A percentile compares a stretch with the other conserved stretches of the same genome.
phyloP scores from a whole-genome alignment of 2,888 invertebrate genomes.

The Polyommatus iphigenia region DNA sequence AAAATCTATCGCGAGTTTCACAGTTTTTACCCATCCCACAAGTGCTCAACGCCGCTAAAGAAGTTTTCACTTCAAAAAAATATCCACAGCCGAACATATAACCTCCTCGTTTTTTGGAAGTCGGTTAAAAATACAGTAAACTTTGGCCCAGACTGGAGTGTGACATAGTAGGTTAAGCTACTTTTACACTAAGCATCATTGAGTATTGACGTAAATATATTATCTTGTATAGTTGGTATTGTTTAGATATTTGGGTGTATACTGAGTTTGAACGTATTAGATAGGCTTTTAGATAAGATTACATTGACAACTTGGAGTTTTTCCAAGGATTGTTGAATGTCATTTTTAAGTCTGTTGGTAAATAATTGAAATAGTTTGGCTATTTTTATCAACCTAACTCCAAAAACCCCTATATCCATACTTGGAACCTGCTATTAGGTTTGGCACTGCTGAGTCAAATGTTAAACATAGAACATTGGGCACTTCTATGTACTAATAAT shows the following conservation, averaged over 20 bases:
- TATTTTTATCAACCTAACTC: too few relatives aligned
- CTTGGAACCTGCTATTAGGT: neutral
- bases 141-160: neutral
- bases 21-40: too few relatives aligned
- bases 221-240: neutral
- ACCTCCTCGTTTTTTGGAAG: too few relatives aligned
- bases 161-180: neutral
- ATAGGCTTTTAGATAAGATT: neutral
- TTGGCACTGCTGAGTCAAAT: neutral
- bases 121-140: neutral
- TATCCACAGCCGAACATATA: too few relatives aligned
- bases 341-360: neutral
- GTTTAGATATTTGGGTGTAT: neutral
- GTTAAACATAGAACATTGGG: neutral
- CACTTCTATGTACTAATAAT: too few relatives aligned
- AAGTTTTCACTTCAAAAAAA: too few relatives aligned
- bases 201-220: neutral
- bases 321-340: neutral
- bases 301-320: neutral
- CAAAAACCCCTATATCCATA: too few relatives aligned
- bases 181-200: neutral
- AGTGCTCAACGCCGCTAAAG: too few relatives aligned
- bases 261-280: neutral
- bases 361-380: neutral
- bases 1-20: too few relatives aligned